Percentiles rank a stretch among this genome's conserved stretches.
Conservation (phyloP, 2,113 vertebrate genomes). For the Tyto alba region DNA sequence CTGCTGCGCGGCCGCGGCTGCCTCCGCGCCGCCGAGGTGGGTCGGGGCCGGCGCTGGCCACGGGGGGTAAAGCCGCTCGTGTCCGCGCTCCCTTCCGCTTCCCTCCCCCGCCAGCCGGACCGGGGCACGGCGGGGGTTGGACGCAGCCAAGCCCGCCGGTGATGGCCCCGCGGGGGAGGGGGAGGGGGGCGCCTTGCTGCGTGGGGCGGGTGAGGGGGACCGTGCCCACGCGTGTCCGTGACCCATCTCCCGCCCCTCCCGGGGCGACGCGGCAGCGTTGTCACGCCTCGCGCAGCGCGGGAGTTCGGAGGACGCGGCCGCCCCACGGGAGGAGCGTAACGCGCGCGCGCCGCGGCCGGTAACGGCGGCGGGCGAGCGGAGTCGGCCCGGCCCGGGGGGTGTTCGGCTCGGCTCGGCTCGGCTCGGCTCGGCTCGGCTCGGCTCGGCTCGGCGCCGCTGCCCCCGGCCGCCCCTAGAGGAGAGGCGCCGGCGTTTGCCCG, state of each 20-base stretch:
- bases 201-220: not conserved
- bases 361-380: not conserved
- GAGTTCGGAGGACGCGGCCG: not conserved
- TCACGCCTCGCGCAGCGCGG: not conserved
- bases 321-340: not conserved
- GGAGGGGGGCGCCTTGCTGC: not conserved
- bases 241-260: not conserved
- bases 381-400: not conserved
- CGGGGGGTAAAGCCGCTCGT: rapidly evolving
- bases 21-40: not conserved
- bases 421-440: not conserved
- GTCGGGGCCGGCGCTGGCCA: rapidly evolving
- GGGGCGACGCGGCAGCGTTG: not conserved
- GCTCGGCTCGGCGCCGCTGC: not conserved
- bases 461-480: not conserved
- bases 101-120: too few species aligned
- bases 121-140: not conserved
- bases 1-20: not conserved
- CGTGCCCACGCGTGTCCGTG: not conserved
- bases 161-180: not conserved
- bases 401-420: not conserved
- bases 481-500: not conserved
- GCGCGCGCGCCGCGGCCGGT: not conserved
- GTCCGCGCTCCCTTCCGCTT: rapidly evolving
- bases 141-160: not conserved